Evolutionary conservation across 2,113 vertebrate genomes (phyloP), one percentile per base, ranked within the genome.

Genomic region (Dromaius novaehollandiae): DNA sequence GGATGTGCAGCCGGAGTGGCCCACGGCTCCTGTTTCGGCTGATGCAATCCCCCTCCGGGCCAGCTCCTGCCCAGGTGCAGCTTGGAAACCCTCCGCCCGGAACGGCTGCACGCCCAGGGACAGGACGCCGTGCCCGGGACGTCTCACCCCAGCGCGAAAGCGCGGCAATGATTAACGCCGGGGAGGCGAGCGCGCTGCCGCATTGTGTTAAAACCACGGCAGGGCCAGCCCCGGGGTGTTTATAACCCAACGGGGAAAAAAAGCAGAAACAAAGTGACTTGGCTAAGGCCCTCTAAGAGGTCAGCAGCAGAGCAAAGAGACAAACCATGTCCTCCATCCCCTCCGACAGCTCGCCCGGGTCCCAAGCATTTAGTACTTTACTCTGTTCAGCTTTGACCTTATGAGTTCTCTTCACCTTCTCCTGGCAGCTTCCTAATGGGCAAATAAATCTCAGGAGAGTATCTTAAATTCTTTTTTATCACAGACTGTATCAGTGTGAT

Each of bases 391-490:
- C 58, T 97, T 97, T 98, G 97, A 98, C 97, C 98, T 98, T 98
- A 98, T 55, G 58, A 98, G 97, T 97, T 98, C 98, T 96, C 97
- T 98, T 98, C 97, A 98, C 98, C 97, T 98, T 98, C 97, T 97
- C 95, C 97, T 98, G 97, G 97, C 96, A 97, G 97, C 96, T 96
- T 97, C 97, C 98, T 98, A 98, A 98, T 98, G 97, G 98, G 97
- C 95, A 97, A 97, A 98, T 98, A 98, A 98, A 98, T 98, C 97
- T 98, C 98, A 95, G 93, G 97, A 98, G 98, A 98, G 97, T 98
- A 98, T 98, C 98, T 98, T 98, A 98, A 97, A 98, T 97, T 97
- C 98, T 97, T 98, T 97, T 98, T 98, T 98, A 98, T 98, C 98
- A 98, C 97, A 97, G 97, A 95, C 97, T 97, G 96, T 98, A 98